Conservation (phyloP, 1,140 invertebrate species). For the Drosophila fuyamai region DNA sequence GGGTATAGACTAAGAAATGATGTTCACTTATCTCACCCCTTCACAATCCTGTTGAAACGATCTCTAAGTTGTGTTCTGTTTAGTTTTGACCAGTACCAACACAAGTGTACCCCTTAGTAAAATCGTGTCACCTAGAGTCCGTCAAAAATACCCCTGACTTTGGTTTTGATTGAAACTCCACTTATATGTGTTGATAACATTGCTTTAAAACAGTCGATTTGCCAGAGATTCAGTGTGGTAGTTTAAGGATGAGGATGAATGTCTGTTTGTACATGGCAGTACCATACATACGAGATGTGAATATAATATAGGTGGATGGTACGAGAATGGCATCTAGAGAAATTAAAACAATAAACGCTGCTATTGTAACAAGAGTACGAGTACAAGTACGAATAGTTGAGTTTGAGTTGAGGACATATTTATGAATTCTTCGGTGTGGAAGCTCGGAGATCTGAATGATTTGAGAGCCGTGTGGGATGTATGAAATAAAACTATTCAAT, state of each 20-base stretch:
- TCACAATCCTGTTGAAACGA: background rate
- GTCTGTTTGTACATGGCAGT: constrained; percentile 52
- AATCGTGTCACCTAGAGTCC: background rate
- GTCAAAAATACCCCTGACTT: background rate
- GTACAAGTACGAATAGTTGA: constrained; percentile 55
- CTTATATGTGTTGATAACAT: background rate
- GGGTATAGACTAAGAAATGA: constrained; percentile 5
- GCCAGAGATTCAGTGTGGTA: constrained; percentile 49
- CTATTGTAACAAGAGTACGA: constrained; percentile 56
- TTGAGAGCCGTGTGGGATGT: constrained; percentile 37
- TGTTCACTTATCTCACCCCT: constrained; percentile 32
- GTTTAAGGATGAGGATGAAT: constrained; percentile 59
- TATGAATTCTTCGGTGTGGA: constrained; percentile 43
- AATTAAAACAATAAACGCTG: constrained; percentile 60
- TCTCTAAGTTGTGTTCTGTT: background rate
- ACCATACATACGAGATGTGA: constrained; percentile 47
- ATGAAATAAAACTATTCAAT: constrained; percentile 49
- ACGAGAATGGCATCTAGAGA: constrained; percentile 60
- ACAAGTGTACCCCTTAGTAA: background rate
- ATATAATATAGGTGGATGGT: constrained; percentile 47
- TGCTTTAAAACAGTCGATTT: constrained; percentile 15
- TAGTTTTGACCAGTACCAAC: constrained; percentile 1
- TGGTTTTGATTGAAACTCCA: background rate
- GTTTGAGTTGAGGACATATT: constrained; percentile 33
- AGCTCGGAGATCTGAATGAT: constrained; percentile 38